Conservation (phyloP, 2,113 vertebrate species). For the Tympanuchus pallidicinctus region DNA sequence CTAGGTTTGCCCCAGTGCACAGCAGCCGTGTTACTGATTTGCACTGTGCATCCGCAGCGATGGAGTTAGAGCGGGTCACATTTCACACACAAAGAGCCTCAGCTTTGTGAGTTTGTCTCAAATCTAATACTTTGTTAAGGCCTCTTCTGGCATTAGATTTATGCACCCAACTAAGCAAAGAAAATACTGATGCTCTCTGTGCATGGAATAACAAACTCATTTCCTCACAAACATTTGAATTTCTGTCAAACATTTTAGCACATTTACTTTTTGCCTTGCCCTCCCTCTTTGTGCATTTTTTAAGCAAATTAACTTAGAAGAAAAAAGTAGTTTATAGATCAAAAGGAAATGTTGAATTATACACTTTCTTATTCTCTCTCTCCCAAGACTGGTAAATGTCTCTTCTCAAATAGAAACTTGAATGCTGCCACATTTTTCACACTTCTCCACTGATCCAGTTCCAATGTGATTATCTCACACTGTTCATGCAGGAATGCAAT, state of each 20-base stretch:
- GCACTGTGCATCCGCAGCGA: neutral
- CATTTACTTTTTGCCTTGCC: constrained; percentile 55
- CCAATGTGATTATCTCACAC: constrained; percentile 47
- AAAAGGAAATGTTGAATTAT: constrained; percentile 64
- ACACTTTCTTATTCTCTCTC: constrained; percentile 61
- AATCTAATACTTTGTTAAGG: neutral
- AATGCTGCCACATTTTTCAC: constrained; percentile 57
- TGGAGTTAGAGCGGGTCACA: neutral
- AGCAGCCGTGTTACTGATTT: neutral
- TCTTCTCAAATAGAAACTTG: constrained; percentile 56
- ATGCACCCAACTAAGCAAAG: constrained; percentile 43
- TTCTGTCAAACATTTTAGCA: constrained; percentile 63
- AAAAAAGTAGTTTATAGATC: constrained; percentile 66
- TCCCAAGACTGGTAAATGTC: constrained; percentile 58
- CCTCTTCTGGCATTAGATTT: constrained; percentile 38
- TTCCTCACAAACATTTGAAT: constrained; percentile 45
- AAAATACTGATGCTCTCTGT: constrained; percentile 26
- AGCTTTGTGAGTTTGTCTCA: neutral
- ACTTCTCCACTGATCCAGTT: constrained; percentile 65
- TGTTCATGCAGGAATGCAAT: constrained; percentile 29
- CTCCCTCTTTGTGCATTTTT: constrained; percentile 62
- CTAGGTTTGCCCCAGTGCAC: neutral
- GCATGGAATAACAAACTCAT: constrained; percentile 47
- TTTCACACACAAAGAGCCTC: neutral
- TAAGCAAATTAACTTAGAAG: constrained; percentile 65